A percentile compares a stretch with the other conserved stretches of the same genome.
Evolutionary conservation across 2,113 vertebrate genomes (phyloP).

Genomic region (Periophthalmus modestus): DNA sequence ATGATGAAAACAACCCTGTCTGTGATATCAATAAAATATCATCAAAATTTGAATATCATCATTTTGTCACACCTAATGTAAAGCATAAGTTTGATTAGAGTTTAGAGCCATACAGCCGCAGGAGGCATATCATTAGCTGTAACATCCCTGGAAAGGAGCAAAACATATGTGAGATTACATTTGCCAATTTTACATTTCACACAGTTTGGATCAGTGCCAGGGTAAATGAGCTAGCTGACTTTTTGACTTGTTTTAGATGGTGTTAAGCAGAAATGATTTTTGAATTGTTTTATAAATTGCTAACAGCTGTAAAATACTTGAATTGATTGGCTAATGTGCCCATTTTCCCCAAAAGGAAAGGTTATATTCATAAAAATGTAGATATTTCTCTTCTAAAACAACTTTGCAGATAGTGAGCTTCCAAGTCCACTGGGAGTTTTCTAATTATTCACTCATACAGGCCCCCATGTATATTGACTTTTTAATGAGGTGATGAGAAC

Average conservation of each 20-base stretch:
- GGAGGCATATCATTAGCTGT: not conserved
- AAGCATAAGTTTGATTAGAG: not conserved
- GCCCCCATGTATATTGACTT: not conserved
- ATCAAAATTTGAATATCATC: not conserved
- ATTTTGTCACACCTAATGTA: not conserved
- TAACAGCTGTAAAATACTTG: not conserved
- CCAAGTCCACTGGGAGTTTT: slow-evolving; percentile 10
- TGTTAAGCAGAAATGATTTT: not conserved
- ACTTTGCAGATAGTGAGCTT: slow-evolving; percentile 37
- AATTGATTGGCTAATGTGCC: not conserved
- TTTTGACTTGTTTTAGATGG: not conserved
- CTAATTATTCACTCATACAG: slow-evolving; percentile 8
- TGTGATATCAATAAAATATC: not conserved
- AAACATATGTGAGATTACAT: not conserved
- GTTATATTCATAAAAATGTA: slow-evolving; percentile 14
- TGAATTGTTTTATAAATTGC: not conserved
- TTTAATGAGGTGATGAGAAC: not conserved
- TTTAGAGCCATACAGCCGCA: not conserved
- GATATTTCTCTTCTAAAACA: slow-evolving; percentile 22
- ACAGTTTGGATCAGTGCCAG: not conserved
- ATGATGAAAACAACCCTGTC: not conserved
- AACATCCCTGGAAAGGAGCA: not conserved
- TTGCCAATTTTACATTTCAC: not conserved
- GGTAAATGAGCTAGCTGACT: not conserved
- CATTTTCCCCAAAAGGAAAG: not conserved